phyloP scores from a whole-genome alignment of 2,888 invertebrate genomes.

The Crematogaster levior region DNA sequence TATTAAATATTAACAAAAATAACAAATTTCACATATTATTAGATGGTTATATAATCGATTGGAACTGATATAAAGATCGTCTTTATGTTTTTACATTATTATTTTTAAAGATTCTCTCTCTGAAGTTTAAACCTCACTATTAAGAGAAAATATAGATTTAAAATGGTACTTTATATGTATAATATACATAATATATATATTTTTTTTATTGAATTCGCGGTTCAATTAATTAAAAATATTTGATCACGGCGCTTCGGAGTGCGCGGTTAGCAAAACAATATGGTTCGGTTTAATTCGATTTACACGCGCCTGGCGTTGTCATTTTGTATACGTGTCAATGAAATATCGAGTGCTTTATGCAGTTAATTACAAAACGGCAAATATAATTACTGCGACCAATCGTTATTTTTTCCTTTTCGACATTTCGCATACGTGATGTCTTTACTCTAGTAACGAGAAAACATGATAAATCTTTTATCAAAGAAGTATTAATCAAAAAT shows the following conservation, averaged over 20 bases:
- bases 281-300: conserved; percentile 25
- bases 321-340: conserved; percentile 4
- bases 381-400: conserved; percentile 16
- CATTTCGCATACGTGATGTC: too few relatives aligned
- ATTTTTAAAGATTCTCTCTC: background rate
- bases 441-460: too few relatives aligned
- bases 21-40: background rate
- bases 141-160: background rate
- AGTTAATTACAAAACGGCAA: conserved; percentile 35
- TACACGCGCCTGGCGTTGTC: conserved; percentile 15
- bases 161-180: background rate
- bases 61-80: background rate
- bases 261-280: conserved; percentile 19
- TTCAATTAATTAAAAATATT: conserved; percentile 44
- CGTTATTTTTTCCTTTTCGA: conserved; percentile 7
- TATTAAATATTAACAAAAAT: background rate
- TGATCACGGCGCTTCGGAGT: conserved; percentile 22
- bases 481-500: background rate
- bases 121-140: background rate
- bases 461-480: background rate
- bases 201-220: conserved; percentile 28
- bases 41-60: background rate
- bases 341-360: conserved; percentile 33
- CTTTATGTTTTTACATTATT: background rate
- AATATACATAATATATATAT: background rate